Conservation (phyloP, 1,140 invertebrate species). For the Thereuonema tuberculata region DNA sequence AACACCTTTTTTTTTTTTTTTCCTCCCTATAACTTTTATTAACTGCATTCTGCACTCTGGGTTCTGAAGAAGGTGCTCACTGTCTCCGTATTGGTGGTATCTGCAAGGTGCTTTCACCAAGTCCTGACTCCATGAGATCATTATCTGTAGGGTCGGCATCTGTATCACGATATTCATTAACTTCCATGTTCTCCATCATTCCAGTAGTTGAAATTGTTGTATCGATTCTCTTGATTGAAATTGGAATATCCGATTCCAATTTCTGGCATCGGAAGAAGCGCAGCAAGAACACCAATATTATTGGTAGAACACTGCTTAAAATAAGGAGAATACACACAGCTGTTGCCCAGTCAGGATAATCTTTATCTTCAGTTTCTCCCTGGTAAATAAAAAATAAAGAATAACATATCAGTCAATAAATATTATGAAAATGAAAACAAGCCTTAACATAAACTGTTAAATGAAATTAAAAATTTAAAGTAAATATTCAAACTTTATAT, state of each 20-base stretch:
- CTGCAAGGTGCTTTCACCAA: background rate
- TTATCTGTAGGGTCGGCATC: background rate
- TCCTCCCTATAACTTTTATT: too few relatives aligned
- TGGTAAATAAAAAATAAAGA: slow-evolving; percentile 26
- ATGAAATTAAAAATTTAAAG: too few relatives aligned
- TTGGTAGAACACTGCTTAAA: slow-evolving; percentile 61
- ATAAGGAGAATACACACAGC: slow-evolving; percentile 60
- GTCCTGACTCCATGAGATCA: background rate
- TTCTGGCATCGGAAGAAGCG: slow-evolving; percentile 67
- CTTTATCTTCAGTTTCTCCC: slow-evolving; percentile 50
- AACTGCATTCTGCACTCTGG: too few relatives aligned
- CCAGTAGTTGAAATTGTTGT: slow-evolving; percentile 82
- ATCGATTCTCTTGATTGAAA: slow-evolving; percentile 70
- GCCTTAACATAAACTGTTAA: too few relatives aligned
- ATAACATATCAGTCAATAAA: background rate
- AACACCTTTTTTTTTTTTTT: too few relatives aligned
- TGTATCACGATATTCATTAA: background rate
- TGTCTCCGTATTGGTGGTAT: too few relatives aligned
- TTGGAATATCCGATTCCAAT: slow-evolving; percentile 69
- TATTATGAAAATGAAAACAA: background rate
- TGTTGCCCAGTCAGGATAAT: slow-evolving; percentile 75
- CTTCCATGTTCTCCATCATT: slow-evolving; percentile 79
- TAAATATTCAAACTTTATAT: too few relatives aligned
- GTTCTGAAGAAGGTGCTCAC: too few relatives aligned
- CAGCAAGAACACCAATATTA: slow-evolving; percentile 65